Percentiles rank a stretch among this genome's conserved stretches.
Evolutionary conservation across 2,888 invertebrate genomes (phyloP).

Genomic region (Anoncus sp.): DNA sequence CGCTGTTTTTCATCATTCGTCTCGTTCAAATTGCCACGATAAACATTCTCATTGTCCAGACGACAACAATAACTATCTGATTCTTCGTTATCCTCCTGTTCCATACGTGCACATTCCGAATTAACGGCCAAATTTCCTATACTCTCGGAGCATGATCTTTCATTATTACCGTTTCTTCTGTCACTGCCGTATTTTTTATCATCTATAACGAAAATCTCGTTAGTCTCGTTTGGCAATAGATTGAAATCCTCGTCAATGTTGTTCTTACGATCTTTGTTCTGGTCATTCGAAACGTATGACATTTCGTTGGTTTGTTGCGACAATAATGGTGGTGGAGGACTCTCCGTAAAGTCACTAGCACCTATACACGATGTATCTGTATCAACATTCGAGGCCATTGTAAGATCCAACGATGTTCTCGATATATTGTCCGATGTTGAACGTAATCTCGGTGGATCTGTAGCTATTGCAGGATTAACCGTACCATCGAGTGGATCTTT

Average conservation of each 20-base stretch:
- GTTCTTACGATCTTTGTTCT: slow-evolving; percentile 43
- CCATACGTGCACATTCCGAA: slow-evolving; percentile 63
- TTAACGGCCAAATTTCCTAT: slow-evolving; percentile 38
- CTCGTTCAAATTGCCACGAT: slow-evolving; percentile 70
- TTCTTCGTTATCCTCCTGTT: slow-evolving; percentile 64
- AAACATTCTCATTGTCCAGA: slow-evolving; percentile 71
- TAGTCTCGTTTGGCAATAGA: slow-evolving; percentile 9
- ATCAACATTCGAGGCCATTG: slow-evolving; percentile 78
- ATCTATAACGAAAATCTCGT: slow-evolving; percentile 45
- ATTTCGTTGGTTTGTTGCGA: slow-evolving; percentile 65
- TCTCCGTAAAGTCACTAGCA: slow-evolving; percentile 76
- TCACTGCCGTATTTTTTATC: slow-evolving; percentile 63
- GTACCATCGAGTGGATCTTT: slow-evolving; percentile 76
- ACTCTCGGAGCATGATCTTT: slow-evolving; percentile 61
- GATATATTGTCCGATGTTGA: slow-evolving; percentile 78
- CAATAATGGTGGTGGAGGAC: slow-evolving; percentile 70
- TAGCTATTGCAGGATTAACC: slow-evolving; percentile 75
- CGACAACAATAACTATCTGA: slow-evolving; percentile 65
- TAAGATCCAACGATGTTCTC: slow-evolving; percentile 77
- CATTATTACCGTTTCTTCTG: slow-evolving; percentile 72
- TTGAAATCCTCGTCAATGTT: slow-evolving; percentile 49
- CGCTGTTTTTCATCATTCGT: slow-evolving; percentile 42
- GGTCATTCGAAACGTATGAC: slow-evolving; percentile 65
- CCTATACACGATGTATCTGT: slow-evolving; percentile 78
- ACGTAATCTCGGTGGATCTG: slow-evolving; percentile 72